These are phyloP conservation scores for Hirtodrosophila cameraria DNA, from an alignment of 2,888 invertebrate species.

Conservation along the genomic window DNA sequence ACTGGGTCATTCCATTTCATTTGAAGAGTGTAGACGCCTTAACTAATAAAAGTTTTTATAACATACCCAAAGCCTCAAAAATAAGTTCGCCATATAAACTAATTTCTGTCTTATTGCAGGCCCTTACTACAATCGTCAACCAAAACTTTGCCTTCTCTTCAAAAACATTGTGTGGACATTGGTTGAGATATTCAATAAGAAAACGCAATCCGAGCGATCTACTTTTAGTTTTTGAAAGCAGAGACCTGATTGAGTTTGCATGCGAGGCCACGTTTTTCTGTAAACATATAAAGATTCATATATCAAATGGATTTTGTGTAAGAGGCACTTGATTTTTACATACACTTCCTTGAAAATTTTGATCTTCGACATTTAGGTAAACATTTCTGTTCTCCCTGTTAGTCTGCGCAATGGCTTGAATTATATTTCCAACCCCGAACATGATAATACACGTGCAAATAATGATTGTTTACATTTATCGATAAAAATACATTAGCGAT, in stretches of 20 bases:
- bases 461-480: neutral
- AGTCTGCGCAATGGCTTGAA: slow-evolving; percentile 21
- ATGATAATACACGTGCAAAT: slow-evolving; percentile 51
- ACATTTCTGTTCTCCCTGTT: slow-evolving; percentile 16
- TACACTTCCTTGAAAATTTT: slow-evolving; percentile 19
- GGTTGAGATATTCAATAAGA: slow-evolving; percentile 30
- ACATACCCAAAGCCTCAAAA: slow-evolving; percentile 47
- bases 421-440: slow-evolving; percentile 23
- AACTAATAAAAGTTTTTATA: neutral
- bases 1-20: too few relatives aligned
- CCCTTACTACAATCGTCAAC: slow-evolving; percentile 33
- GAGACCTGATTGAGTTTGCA: slow-evolving; percentile 25
- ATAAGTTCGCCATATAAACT: slow-evolving; percentile 47
- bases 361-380: slow-evolving; percentile 22
- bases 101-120: slow-evolving; percentile 43
- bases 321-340: neutral
- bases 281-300: neutral
- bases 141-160: slow-evolving; percentile 36
- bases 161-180: slow-evolving; percentile 14
- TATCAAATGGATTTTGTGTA: neutral
- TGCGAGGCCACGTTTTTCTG: slow-evolving; percentile 21
- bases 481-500: too few relatives aligned
- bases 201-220: slow-evolving; percentile 48
- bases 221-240: slow-evolving; percentile 29
- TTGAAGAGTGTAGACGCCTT: too few relatives aligned